Evolutionary conservation across 2,888 invertebrate genomes (phyloP).

Genomic region (Pyrrhosoma nymphula): DNA sequence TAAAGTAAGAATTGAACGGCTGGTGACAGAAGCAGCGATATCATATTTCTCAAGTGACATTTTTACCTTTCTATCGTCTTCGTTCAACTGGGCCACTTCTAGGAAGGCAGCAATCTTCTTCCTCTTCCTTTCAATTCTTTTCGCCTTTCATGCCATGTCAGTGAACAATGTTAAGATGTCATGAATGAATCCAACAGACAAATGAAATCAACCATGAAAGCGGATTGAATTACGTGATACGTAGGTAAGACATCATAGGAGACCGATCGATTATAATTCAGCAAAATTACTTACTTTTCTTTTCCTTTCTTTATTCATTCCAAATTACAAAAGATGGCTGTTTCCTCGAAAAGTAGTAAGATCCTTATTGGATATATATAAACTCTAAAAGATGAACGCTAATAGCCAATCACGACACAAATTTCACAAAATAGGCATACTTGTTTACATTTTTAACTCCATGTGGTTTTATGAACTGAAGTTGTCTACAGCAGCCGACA

Average conservation of each 20-base stretch:
- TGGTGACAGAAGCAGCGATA: not conserved
- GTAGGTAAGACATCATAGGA: not conserved
- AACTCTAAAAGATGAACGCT: too few species aligned
- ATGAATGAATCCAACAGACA: not conserved
- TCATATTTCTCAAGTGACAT: not conserved
- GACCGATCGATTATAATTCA: not conserved
- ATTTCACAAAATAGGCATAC: too few species aligned
- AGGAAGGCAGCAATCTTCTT: constrained; percentile 83
- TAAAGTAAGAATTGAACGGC: not conserved
- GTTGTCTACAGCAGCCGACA: not conserved
- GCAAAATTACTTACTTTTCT: not conserved
- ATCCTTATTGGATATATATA: too few species aligned
- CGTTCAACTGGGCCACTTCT: constrained; percentile 82
- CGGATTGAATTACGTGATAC: not conserved
- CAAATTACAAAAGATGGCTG: not conserved
- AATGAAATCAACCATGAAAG: not conserved
- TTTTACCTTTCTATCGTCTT: constrained; percentile 79
- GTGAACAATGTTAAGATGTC: not conserved
- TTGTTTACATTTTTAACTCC: too few species aligned
- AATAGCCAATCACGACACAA: too few species aligned
- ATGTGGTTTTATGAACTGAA: too few species aligned
- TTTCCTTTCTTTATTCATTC: not conserved
- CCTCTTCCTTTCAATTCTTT: constrained; percentile 82
- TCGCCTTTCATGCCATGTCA: not conserved
- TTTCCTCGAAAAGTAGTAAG: too few species aligned